Conservation (phyloP, 2,113 vertebrate genomes). For the Calcarius ornatus region DNA sequence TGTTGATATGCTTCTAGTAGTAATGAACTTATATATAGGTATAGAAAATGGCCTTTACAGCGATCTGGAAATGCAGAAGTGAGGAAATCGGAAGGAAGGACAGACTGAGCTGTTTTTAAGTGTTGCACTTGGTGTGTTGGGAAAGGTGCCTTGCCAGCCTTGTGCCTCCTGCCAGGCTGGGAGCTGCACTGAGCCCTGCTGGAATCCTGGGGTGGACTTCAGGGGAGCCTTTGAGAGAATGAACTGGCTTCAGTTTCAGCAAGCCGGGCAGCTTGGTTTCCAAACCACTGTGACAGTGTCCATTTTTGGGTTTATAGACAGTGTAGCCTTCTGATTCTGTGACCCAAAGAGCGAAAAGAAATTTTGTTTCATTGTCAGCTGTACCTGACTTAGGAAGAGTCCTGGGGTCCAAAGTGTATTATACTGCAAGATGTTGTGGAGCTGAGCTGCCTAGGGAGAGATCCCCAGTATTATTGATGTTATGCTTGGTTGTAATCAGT, state of each 20-base stretch:
- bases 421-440: rapidly evolving
- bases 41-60: not conserved
- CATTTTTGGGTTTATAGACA: not conserved
- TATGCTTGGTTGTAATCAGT: rapidly evolving
- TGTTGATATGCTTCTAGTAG: not conserved
- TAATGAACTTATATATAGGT: rapidly evolving
- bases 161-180: not conserved
- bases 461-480: rapidly evolving
- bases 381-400: rapidly evolving
- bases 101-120: not conserved
- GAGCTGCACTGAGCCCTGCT: rapidly evolving
- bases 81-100: not conserved
- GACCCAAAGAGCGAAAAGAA: not conserved
- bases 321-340: not conserved
- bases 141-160: not conserved
- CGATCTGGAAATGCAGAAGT: not conserved
- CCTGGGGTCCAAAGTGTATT: too few relatives aligned
- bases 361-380: not conserved
- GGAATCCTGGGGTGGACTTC: not conserved
- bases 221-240: not conserved
- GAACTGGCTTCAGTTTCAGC: not conserved
- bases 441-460: not conserved
- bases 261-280: not conserved
- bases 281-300: rapidly evolving
- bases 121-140: rapidly evolving